Percentiles rank a stretch among this genome's conserved stretches.
Conservation (phyloP, 2,797 vertebrate genomes). For the Mormyrus hasselquistii region DNA sequence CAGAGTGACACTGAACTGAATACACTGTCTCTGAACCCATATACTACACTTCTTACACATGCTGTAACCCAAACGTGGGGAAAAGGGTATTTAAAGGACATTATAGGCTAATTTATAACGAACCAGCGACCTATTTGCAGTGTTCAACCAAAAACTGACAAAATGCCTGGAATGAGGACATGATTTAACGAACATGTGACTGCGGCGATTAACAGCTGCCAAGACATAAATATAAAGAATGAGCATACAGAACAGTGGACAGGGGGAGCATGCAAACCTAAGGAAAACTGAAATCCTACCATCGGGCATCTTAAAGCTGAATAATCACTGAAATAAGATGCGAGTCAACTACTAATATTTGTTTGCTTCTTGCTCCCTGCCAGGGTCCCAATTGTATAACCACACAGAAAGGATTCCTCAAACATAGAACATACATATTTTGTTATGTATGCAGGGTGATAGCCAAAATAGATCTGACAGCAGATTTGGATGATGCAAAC, state of each 20-base stretch:
- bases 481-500: neutral
- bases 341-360: neutral
- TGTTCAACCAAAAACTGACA: neutral
- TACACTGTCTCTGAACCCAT: neutral
- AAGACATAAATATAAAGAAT: neutral
- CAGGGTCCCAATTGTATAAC: neutral
- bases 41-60: neutral
- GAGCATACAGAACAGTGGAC: neutral
- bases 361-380: neutral
- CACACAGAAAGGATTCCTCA: neutral
- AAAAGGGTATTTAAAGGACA: neutral
- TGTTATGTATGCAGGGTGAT: neutral
- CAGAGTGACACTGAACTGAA: neutral
- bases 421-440: neutral
- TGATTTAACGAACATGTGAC: neutral
- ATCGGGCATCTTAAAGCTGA: neutral
- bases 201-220: neutral
- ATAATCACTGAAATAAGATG: neutral
- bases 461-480: neutral
- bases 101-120: neutral
- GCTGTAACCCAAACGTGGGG: neutral
- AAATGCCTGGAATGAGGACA: neutral
- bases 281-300: neutral
- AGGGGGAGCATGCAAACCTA: neutral
- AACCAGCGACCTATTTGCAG: neutral